A percentile compares a stretch with the other conserved stretches of the same genome.
These are phyloP conservation scores for Mythimna albipuncta DNA, from an alignment of 2,888 invertebrate species.

Conservation along the genomic window DNA sequence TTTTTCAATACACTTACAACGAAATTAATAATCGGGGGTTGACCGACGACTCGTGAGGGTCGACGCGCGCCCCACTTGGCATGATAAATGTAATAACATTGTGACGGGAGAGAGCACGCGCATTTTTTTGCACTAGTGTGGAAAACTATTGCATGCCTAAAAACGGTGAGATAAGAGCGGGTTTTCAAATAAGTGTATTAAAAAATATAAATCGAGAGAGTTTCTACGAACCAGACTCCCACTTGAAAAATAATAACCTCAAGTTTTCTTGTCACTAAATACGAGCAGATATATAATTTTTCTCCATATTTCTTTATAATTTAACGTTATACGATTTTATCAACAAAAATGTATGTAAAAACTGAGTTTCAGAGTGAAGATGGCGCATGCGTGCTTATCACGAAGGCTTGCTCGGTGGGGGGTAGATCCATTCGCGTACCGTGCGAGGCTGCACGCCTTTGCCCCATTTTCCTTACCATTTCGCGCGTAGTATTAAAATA, in stretches of 20 bases:
- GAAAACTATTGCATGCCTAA: no score
- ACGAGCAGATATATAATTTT: not conserved
- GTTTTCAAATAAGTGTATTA: no score
- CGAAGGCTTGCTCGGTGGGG: slow-evolving; percentile 55
- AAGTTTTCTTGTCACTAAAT: not conserved
- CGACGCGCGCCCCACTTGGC: no score
- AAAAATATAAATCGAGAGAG: not conserved
- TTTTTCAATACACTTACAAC: no score
- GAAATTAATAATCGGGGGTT: no score
- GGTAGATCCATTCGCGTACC: slow-evolving; percentile 60
- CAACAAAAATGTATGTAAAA: slow-evolving; percentile 26
- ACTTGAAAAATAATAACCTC: not conserved
- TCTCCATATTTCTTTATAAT: not conserved
- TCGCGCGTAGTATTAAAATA: slow-evolving; percentile 62
- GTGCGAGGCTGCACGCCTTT: slow-evolving; percentile 61
- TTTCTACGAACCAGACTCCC: not conserved
- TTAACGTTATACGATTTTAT: slow-evolving; percentile 5
- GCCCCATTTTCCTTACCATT: slow-evolving; percentile 24
- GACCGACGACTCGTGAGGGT: no score
- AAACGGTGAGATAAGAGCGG: no score
- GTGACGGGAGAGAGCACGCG: no score
- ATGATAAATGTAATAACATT: no score
- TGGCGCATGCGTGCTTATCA: slow-evolving; percentile 60
- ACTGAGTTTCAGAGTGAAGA: slow-evolving; percentile 28
- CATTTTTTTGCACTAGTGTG: no score